These are phyloP conservation scores for Enteromius radiatus DNA, from an alignment of 2,797 vertebrate genomes.

Conservation along the genomic window DNA sequence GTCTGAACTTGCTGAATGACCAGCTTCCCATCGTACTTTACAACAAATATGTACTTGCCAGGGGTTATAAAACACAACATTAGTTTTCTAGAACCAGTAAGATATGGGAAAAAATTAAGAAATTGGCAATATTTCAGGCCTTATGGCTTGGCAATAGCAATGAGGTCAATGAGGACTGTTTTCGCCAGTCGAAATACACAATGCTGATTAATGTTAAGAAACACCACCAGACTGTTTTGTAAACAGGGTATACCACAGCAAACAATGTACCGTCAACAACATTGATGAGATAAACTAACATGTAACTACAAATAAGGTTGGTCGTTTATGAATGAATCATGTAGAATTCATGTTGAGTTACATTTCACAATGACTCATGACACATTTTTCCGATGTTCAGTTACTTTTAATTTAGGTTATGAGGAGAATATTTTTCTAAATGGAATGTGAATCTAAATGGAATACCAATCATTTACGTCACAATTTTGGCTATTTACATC, in stretches of 20 bases:
- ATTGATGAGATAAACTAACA: conserved; percentile 2
- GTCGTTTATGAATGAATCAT: neutral
- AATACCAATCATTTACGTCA: neutral
- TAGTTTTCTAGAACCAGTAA: conserved; percentile 60
- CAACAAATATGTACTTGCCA: conserved; percentile 68
- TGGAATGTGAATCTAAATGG: too few relatives aligned
- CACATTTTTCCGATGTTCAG: neutral
- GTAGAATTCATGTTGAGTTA: neutral
- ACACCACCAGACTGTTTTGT: conserved; percentile 60
- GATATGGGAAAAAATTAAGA: conserved; percentile 27
- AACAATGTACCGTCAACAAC: neutral
- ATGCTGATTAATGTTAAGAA: conserved; percentile 24
- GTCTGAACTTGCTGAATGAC: conserved; percentile 77
- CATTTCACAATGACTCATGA: neutral
- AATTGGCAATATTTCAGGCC: neutral
- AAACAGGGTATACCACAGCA: conserved; percentile 52
- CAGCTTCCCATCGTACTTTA: conserved; percentile 67
- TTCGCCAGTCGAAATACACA: neutral
- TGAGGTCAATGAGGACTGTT: neutral
- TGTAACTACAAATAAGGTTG: neutral
- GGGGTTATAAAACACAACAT: conserved; percentile 68
- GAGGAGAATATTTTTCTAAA: too few relatives aligned
- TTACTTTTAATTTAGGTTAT: too few relatives aligned
- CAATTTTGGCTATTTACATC: neutral
- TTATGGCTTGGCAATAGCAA: neutral